phyloP scores from a whole-genome alignment of 2,113 vertebrate species.

The Brienomyrus brachyistius region DNA sequence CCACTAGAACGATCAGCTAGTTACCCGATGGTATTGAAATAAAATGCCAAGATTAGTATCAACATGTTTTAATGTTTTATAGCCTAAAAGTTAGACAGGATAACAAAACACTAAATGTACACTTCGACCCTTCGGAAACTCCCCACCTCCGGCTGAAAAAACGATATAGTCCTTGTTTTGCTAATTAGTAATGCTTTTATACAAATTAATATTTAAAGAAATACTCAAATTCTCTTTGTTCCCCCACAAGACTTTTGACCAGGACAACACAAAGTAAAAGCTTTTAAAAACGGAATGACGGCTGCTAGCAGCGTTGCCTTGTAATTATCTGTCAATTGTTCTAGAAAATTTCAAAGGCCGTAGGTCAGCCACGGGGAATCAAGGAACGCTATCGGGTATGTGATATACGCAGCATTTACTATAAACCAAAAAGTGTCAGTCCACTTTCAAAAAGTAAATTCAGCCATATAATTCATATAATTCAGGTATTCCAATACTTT shows the following conservation, averaged over 20 bases:
- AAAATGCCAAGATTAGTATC: background rate
- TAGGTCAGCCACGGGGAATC: background rate
- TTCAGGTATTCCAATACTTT: background rate
- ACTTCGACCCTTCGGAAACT: background rate
- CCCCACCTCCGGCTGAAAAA: too few relatives aligned
- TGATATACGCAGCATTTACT: background rate
- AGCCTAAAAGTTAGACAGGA: background rate
- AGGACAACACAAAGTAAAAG: background rate
- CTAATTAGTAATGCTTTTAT: background rate
- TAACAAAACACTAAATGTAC: background rate
- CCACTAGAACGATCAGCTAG: background rate
- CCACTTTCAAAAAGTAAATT: background rate
- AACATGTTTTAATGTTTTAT: background rate
- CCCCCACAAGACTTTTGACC: background rate
- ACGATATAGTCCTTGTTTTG: too few relatives aligned
- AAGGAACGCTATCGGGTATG: background rate
- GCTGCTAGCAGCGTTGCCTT: background rate
- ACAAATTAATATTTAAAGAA: background rate
- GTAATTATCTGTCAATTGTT: background rate
- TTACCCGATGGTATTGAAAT: background rate
- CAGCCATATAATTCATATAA: background rate
- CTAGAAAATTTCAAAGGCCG: background rate
- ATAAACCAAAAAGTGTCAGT: background rate
- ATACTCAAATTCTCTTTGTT: background rate
- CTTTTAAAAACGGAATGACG: background rate